Evolutionary conservation across 2,113 vertebrate genomes (phyloP).

Genomic region (Sapayoa aenigma): DNA sequence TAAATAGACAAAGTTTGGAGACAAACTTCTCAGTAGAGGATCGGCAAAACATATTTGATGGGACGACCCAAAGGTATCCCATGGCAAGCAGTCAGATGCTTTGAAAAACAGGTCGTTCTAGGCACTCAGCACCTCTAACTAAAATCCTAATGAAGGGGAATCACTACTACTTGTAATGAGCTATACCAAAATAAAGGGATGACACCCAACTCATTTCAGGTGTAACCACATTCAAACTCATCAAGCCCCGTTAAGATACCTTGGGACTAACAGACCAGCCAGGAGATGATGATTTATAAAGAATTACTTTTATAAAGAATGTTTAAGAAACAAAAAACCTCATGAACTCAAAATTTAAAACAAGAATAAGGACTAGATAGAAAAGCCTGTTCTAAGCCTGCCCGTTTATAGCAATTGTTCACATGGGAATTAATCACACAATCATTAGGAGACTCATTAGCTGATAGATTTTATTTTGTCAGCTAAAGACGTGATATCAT

Average conservation of each 20-base stretch:
- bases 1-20: neutral
- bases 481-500: neutral
- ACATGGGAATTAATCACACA: neutral
- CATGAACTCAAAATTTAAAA: neutral
- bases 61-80: neutral
- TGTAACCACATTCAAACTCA: neutral
- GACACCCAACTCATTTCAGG: neutral
- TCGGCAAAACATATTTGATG: neutral
- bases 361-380: neutral
- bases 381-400: neutral
- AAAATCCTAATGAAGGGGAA: neutral
- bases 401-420: neutral
- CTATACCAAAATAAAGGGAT: neutral
- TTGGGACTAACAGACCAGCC: neutral
- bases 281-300: neutral
- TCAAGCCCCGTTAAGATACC: neutral
- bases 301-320: neutral
- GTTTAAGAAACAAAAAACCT: neutral
- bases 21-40: neutral
- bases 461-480: neutral
- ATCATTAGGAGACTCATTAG: neutral
- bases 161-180: neutral
- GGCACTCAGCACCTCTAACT: neutral
- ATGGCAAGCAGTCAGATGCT: neutral
- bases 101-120: neutral